phyloP scores from a whole-genome alignment of 2,888 invertebrate species.

The Halictus quadricinctus region DNA sequence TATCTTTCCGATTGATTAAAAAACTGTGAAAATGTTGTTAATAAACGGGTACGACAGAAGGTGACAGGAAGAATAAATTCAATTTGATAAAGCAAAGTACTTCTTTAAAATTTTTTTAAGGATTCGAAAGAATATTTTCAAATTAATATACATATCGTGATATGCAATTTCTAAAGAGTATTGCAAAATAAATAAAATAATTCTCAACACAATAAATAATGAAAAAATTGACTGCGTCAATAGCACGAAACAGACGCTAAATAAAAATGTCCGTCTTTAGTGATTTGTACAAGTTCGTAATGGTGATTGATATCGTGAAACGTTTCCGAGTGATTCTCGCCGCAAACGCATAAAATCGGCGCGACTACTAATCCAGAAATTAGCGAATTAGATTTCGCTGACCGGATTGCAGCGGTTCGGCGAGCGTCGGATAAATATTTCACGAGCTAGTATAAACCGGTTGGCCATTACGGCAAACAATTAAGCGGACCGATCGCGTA shows the following conservation, averaged over 20 bases:
- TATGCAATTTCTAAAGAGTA: too few relatives aligned
- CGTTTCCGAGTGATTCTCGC: background rate
- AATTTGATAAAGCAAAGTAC: too few relatives aligned
- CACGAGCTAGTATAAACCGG: background rate
- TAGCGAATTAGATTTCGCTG: constrained; percentile 5
- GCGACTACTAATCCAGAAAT: background rate
- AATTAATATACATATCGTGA: too few relatives aligned
- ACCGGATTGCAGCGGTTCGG: background rate
- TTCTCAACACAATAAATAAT: background rate
- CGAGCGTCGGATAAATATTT: background rate
- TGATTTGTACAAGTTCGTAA: background rate
- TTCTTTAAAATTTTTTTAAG: too few relatives aligned
- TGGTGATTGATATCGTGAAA: background rate
- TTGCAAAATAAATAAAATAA: too few relatives aligned
- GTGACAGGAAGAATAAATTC: too few relatives aligned
- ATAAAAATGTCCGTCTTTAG: background rate
- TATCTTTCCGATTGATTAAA: background rate
- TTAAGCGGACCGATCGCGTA: constrained; percentile 3
- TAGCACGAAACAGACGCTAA: too few relatives aligned
- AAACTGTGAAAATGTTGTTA: too few relatives aligned
- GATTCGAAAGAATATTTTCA: too few relatives aligned
- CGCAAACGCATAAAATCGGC: background rate
- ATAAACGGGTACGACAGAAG: too few relatives aligned
- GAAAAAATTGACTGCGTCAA: background rate
- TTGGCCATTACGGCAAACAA: constrained; percentile 23